A percentile compares a stretch with the other conserved stretches of the same genome.
These are phyloP conservation scores for Tanypteryx hageni DNA, from an alignment of 2,888 invertebrate species.

Conservation along the genomic window DNA sequence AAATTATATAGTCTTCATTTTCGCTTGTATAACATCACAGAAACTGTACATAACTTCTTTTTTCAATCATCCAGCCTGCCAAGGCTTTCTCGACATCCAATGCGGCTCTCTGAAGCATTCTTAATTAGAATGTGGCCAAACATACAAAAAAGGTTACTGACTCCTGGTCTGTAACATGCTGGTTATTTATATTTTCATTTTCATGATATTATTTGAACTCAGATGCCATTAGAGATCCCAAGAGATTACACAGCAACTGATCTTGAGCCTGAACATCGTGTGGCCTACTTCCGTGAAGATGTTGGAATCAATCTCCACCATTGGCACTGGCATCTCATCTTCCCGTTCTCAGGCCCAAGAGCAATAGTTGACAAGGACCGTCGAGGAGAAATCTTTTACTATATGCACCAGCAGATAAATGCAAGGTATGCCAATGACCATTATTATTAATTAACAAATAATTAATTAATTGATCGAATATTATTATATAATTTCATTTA, in stretches of 20 bases:
- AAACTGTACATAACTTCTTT: no score
- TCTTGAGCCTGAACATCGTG: constrained; percentile 85
- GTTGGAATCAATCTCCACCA: constrained; percentile 91
- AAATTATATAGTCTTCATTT: no score
- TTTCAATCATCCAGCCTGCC: no score
- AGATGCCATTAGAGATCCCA: constrained; percentile 84
- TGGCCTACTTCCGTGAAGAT: constrained; percentile 92
- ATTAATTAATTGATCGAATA: no score
- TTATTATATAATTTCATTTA: no score
- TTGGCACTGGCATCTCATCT: constrained; percentile 95
- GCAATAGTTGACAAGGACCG: constrained; percentile 85
- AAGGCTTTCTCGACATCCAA: no score
- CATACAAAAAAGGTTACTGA: no score
- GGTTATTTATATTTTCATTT: background rate
- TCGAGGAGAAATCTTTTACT: constrained; percentile 87
- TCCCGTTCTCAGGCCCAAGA: constrained; percentile 83
- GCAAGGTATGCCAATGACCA: constrained; percentile 76
- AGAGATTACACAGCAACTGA: constrained; percentile 86
- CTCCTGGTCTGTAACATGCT: no score
- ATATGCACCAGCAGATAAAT: constrained; percentile 86
- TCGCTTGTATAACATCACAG: no score
- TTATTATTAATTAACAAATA: constrained; percentile 67
- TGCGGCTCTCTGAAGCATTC: no score
- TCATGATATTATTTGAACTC: constrained; percentile 65
- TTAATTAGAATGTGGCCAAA: no score